These are phyloP conservation scores for Maniola hyperantus DNA, from an alignment of 2,888 invertebrate species.

Conservation along the genomic window DNA sequence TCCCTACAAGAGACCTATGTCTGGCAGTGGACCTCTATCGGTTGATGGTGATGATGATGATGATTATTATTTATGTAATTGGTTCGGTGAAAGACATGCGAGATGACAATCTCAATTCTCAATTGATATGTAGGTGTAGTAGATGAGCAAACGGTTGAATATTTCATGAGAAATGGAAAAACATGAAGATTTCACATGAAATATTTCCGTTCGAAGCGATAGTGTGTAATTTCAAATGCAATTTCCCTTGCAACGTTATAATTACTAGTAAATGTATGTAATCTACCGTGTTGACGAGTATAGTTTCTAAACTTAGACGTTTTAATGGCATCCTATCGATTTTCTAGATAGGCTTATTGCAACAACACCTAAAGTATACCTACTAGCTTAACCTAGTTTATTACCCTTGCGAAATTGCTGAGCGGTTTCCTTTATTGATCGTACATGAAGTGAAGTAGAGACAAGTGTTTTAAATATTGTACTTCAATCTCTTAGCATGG, in stretches of 20 bases:
- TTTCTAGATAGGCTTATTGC: not conserved
- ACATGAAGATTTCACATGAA: conserved; percentile 1
- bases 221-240: not conserved
- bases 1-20: too few relatives aligned
- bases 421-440: not conserved
- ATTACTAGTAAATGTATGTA: not conserved
- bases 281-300: not conserved
- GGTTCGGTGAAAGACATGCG: not conserved
- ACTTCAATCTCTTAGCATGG: too few relatives aligned
- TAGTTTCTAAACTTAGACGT: not conserved
- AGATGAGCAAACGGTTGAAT: not conserved
- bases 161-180: conserved; percentile 8
- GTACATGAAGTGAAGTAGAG: not conserved
- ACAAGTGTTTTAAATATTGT: too few relatives aligned
- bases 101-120: not conserved
- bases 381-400: not conserved
- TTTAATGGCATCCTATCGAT: not conserved
- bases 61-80: not conserved
- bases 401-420: not conserved
- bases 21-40: too few relatives aligned
- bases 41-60: too few relatives aligned
- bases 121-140: not conserved
- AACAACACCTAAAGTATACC: not conserved
- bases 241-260: not conserved
- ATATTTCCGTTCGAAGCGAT: not conserved